Evolutionary conservation across 2,113 vertebrate genomes (phyloP).

Genomic region (Paramormyrops kingsleyae): DNA sequence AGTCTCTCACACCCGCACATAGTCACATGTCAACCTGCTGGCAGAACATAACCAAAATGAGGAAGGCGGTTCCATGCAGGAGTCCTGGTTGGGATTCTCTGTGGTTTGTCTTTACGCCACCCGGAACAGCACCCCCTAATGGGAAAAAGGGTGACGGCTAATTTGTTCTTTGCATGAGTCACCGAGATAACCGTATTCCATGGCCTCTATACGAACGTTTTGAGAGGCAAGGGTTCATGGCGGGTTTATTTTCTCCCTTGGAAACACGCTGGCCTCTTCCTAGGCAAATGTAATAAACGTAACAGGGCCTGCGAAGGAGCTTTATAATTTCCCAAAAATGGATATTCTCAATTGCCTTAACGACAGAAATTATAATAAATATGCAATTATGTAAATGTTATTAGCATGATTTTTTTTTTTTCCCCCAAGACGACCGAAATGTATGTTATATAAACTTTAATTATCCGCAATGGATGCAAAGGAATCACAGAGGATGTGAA

Average conservation of each 20-base stretch:
- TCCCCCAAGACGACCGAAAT: not conserved
- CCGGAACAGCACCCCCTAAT: not conserved
- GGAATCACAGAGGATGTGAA: not conserved
- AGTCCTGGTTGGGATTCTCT: not conserved
- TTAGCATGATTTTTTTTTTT: slow-evolving; percentile 20
- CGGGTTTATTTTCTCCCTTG: not conserved
- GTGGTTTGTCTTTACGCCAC: not conserved
- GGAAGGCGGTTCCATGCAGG: not conserved
- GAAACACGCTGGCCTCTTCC: not conserved
- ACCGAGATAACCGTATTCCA: not conserved
- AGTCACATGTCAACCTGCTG: not conserved
- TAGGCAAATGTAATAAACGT: not conserved
- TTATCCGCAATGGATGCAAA: slow-evolving; percentile 12
- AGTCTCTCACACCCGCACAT: not conserved
- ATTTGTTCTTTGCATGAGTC: not conserved
- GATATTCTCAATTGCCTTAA: slow-evolving; percentile 15
- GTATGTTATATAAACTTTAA: slow-evolving; percentile 23
- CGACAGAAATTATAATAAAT: slow-evolving; percentile 22
- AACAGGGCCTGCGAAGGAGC: not conserved
- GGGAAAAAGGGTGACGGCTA: no score
- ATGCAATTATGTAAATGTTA: slow-evolving; percentile 24
- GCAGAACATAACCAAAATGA: not conserved
- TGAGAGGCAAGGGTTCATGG: not conserved
- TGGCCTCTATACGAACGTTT: not conserved
- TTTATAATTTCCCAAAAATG: slow-evolving; percentile 6